Base-by-base conservation (phyloP, 2,797 vertebrate species). In the Lacerta agilis region DNA sequence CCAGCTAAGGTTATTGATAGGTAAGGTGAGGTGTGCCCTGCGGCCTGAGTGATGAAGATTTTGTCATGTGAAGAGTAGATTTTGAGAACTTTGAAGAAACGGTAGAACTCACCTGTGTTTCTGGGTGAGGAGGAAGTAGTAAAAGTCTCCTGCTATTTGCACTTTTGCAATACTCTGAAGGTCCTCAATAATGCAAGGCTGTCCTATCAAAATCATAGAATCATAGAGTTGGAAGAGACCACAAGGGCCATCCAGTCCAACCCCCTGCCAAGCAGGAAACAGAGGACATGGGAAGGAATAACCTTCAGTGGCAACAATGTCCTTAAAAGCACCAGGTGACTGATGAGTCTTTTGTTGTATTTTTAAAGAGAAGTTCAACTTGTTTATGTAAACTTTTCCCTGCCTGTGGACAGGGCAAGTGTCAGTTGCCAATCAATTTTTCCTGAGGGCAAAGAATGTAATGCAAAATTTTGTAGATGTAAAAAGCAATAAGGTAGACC, bases 191-290 rank as follows among this genome's bases (percentile, higher is more conserved):
- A 91, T 84, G 55, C 33, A 92, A 20, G 7, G 10, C 85, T 92
- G 91, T 91, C 72, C 75, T 92, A 93, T 90, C 55, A 92, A 88
- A 92, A 90, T 87, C 85, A 90, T 33, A 33, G 33, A 33, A 33
- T 33, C 33, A 33, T 33, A 33, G 33, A 33, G 33, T 33, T 33
- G 33, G 33, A 33, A 33, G 33, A 33, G 33, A 33, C 33, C 33
- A 33, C 33, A 33, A 33, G 33, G 33, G 33, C 33, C 33, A 33
- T 33, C 33, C 33, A 33, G 33, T 33, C 33, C 33, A 33, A 33
- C 33, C 33, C 33, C 33, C 33, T 33, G 33, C 33, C 33, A 33
- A 33, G 33, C 33, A 33, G 33, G 33, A 33, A 33, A 33, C 85
- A 89, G 87, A 86, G 85, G 0, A 79, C 18, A 0, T 64, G 85